These are phyloP conservation scores for Mirza zaza DNA, from an alignment of 2,113 vertebrate genomes.

Conservation along the genomic window DNA sequence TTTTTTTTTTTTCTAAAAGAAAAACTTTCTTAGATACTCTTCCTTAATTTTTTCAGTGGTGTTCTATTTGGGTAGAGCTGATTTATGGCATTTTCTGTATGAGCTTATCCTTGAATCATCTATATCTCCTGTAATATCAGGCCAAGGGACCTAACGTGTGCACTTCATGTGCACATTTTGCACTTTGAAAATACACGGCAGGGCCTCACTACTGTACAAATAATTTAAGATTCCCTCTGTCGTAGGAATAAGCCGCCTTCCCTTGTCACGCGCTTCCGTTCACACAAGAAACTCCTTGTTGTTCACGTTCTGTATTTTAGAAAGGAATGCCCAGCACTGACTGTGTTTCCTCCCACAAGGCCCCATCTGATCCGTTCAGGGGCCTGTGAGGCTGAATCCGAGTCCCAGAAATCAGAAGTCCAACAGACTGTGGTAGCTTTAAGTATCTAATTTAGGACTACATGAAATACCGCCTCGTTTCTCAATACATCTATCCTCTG, in stretches of 20 bases:
- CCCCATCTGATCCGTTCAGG: not conserved
- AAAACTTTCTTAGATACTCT: not conserved
- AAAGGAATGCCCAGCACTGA: not conserved
- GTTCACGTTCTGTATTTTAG: not conserved
- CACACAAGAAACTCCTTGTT: not conserved
- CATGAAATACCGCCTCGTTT: not conserved
- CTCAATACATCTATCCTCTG: not conserved
- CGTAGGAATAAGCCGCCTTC: not conserved
- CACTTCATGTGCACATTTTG: not conserved
- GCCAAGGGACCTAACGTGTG: not conserved
- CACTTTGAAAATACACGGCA: not conserved
- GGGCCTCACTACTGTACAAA: not conserved
- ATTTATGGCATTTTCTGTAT: not conserved
- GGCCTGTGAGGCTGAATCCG: constrained; percentile 43
- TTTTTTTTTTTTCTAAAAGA: not conserved
- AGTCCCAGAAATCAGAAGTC: constrained; percentile 28
- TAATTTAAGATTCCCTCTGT: not conserved
- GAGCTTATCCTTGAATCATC: not conserved
- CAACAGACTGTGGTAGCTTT: not conserved
- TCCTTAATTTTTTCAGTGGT: constrained; percentile 1
- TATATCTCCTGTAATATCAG: not conserved
- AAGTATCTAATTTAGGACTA: not conserved
- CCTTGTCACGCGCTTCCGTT: not conserved
- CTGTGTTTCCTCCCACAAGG: not conserved
- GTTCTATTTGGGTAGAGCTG: not conserved